Evolutionary conservation across 2,797 vertebrate genomes (phyloP).

Genomic region (Capromys pilorides): DNA sequence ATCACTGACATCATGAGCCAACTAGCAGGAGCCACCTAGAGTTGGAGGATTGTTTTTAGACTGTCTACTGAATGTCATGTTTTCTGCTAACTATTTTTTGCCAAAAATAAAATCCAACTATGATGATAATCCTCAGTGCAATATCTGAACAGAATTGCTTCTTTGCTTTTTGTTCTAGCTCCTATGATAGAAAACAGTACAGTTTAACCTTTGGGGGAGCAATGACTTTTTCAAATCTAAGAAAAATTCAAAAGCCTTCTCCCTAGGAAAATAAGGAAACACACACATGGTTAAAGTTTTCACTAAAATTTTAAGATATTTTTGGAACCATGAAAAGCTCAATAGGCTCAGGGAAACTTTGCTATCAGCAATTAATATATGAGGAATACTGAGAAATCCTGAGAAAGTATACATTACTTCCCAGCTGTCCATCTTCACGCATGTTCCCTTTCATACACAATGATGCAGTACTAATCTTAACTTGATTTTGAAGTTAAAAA

Average conservation of each 20-base stretch:
- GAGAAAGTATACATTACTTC: background rate
- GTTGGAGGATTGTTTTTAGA: background rate
- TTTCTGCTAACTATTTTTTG: background rate
- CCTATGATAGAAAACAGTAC: background rate
- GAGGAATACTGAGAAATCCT: background rate
- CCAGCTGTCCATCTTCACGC: background rate
- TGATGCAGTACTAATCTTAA: background rate
- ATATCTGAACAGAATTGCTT: background rate
- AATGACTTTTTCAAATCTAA: background rate
- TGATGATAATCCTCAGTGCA: background rate
- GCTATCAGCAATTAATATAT: background rate
- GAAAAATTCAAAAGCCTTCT: background rate
- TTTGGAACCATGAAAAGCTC: background rate
- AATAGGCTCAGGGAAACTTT: background rate
- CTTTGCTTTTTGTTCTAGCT: background rate
- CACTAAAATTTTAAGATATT: slow-evolving; percentile 19
- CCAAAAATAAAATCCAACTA: background rate
- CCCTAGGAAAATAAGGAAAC: slow-evolving; percentile 7
- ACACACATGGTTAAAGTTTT: background rate
- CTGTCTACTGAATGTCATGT: background rate
- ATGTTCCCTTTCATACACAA: background rate
- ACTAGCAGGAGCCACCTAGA: background rate
- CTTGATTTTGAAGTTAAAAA: slow-evolving; percentile 39
- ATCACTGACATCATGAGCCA: background rate
- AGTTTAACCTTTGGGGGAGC: background rate